A percentile compares a stretch with the other conserved stretches of the same genome.
These are phyloP conservation scores for Xanthorhoe spadicearia DNA, from an alignment of 2,888 invertebrate species.

Conservation along the genomic window DNA sequence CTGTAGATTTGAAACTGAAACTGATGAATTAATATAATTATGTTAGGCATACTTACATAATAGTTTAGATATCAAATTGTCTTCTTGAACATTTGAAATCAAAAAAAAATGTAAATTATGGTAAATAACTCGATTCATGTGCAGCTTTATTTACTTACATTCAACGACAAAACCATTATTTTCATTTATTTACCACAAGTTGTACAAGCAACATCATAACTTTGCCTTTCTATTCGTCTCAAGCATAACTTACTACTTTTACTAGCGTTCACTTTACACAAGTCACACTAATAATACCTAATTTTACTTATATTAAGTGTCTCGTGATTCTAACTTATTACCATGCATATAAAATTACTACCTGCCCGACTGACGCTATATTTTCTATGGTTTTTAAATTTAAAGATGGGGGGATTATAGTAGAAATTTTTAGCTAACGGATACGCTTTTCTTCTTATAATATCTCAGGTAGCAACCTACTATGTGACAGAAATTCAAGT, in stretches of 20 bases:
- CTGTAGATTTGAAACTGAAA: no score
- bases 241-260: constrained; percentile 9
- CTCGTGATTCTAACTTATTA: constrained; percentile 42
- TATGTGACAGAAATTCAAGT: no score
- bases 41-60: no score
- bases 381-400: no score
- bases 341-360: constrained; percentile 1
- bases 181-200: neutral
- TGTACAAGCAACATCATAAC: neutral
- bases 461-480: neutral
- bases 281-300: constrained; percentile 16
- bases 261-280: constrained; percentile 6
- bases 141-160: neutral
- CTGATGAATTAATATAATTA: no score
- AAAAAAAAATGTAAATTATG: no score
- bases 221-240: constrained; percentile 8
- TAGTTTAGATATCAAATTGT: no score
- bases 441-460: neutral
- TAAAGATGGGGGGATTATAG: no score
- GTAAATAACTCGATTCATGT: no score
- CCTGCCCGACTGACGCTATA: neutral
- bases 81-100: no score
- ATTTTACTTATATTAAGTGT: constrained; percentile 34
- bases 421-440: no score
- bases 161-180: no score